A percentile compares a stretch with the other conserved stretches of the same genome.
Evolutionary conservation across 2,113 vertebrate species (phyloP).

Genomic region (Mesembrinibis cayennensis): DNA sequence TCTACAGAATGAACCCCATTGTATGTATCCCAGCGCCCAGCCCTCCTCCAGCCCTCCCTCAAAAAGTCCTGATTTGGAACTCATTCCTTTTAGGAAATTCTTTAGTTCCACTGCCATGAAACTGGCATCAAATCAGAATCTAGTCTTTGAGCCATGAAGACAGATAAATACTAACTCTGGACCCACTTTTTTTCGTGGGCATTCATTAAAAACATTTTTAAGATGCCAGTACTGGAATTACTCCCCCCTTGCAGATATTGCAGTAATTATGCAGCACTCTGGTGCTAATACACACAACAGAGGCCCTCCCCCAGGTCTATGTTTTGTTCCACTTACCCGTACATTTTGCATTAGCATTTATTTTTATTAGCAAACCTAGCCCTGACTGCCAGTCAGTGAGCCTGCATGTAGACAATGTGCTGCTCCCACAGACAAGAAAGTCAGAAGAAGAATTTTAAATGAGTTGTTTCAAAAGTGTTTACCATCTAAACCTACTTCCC

Average conservation of each 20-base stretch:
- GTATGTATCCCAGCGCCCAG: fast-evolving
- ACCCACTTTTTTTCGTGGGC: neutral
- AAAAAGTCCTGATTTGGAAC: neutral
- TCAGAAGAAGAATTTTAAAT: conserved; percentile 23
- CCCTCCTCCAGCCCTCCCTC: neutral
- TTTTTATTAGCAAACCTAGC: conserved; percentile 6
- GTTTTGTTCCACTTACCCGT: neutral
- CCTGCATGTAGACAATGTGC: neutral
- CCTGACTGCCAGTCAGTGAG: neutral
- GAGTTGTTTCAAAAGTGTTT: neutral
- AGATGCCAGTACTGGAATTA: neutral
- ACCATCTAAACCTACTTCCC: neutral
- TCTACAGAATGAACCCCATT: neutral
- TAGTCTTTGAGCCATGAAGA: neutral
- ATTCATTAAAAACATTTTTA: neutral
- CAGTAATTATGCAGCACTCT: neutral
- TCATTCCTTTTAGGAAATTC: neutral
- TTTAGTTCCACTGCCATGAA: neutral
- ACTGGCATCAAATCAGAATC: neutral
- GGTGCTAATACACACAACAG: neutral
- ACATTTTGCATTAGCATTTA: neutral
- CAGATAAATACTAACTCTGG: neutral
- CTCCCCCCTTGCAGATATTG: neutral
- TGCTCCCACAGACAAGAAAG: neutral
- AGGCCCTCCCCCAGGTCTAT: neutral